Evolutionary conservation across 23 tunicate genomes (phyloP), one percentile per base, ranked within the genome.

Genomic region (Oikopleura vanhoeffeni): DNA sequence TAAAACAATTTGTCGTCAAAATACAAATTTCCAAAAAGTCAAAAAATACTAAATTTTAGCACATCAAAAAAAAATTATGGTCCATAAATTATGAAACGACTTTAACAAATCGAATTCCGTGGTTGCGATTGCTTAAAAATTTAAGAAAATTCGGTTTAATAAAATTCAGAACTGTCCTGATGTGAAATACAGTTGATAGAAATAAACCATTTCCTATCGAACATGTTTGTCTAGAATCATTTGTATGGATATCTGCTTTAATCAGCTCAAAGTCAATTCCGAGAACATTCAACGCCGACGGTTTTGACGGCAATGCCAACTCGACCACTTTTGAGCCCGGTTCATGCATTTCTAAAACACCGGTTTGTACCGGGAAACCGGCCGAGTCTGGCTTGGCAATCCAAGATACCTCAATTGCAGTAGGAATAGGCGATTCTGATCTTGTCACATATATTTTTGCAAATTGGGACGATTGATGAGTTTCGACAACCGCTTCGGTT

Each of bases 191-290:
- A n/a, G n/a, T n/a, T n/a, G n/a, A n/a, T n/a, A n/a, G n/a, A n/a
- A n/a, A n/a, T n/a, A n/a, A n/a, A n/a, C n/a, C n/a, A n/a, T n/a
- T n/a, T 49, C 79, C 79, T 18, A 71, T 71, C 38, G 79, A 18
- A 32, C 79, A 71, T 2, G 79, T 30, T 32, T 71, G 79, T 33
- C 79, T 33, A 38, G 79, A 71, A 71, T 71, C 79, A 71, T 18
- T 30, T 2, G 79, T 71, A 30, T 71, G 79, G 79, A 71, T 71
- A 32, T 71, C 79, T 28, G 79, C 79, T 32, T 71, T 71, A 30
- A 71, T 38, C 34, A 71, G 79, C 35, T 71, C 79, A 38, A 71
- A 71, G 38, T 71, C 79, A 30, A 71, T 71, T 71, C 79, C 79
- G 38, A 71, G 27, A 2, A 38, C 38, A 32, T 71, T 30, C 38